These are phyloP conservation scores for Hemicrepidius hirtus DNA, from an alignment of 2,888 invertebrate genomes.

Conservation along the genomic window DNA sequence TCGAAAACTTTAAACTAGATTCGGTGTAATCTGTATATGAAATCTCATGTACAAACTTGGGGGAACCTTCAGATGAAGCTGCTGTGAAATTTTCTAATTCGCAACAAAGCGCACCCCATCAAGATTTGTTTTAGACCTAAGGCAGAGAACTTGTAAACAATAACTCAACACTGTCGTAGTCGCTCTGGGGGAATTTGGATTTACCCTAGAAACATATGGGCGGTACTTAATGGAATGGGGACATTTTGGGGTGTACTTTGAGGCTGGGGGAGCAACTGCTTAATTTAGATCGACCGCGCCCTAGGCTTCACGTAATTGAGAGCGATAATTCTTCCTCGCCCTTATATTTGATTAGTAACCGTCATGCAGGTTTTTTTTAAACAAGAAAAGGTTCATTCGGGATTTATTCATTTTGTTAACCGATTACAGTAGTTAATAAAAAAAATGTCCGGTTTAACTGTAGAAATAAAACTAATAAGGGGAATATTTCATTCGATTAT, in stretches of 20 bases:
- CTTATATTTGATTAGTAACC: constrained; percentile 41
- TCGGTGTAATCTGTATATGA: constrained; percentile 4
- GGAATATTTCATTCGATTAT: no score
- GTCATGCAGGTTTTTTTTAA: constrained; percentile 9
- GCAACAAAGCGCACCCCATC: constrained; percentile 29
- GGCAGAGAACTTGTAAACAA: constrained; percentile 44
- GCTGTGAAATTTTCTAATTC: constrained; percentile 38
- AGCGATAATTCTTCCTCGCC: constrained; percentile 39
- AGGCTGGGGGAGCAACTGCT: constrained; percentile 37
- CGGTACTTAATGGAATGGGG: constrained; percentile 37
- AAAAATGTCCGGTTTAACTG: no score
- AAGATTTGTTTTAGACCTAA: constrained; percentile 40
- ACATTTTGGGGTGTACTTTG: constrained; percentile 38
- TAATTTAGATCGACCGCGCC: constrained; percentile 45
- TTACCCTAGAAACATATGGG: constrained; percentile 42
- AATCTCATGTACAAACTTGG: constrained; percentile 20
- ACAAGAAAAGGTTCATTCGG: no score
- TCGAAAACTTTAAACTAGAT: constrained; percentile 1
- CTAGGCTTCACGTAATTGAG: constrained; percentile 35
- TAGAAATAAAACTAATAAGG: no score
- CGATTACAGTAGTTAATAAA: no score
- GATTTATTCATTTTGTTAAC: no score
- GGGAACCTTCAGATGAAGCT: constrained; percentile 4
- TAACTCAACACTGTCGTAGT: constrained; percentile 42
- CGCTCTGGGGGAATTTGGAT: constrained; percentile 36